phyloP scores from a whole-genome alignment of 2,888 invertebrate species.

The Apocheima hispidaria region DNA sequence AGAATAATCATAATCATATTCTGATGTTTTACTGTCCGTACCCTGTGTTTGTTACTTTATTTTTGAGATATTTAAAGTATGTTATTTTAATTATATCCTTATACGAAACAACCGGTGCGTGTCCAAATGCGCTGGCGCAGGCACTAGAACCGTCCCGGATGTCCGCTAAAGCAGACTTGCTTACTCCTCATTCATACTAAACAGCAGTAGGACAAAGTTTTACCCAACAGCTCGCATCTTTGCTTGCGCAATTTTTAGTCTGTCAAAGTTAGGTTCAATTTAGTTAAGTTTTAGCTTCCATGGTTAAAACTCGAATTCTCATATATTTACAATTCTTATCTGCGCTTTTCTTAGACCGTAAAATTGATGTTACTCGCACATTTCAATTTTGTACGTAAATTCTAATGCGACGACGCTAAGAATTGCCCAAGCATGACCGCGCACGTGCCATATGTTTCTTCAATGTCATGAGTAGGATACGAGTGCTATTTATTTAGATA shows the following conservation, averaged over 20 bases:
- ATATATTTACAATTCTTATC: constrained; percentile 47
- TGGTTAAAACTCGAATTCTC: not conserved
- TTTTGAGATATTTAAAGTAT: constrained; percentile 19
- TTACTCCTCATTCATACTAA: constrained; percentile 66
- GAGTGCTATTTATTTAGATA: constrained; percentile 10
- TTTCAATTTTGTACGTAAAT: constrained; percentile 50
- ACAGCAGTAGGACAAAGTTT: constrained; percentile 40
- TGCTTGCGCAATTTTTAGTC: not conserved
- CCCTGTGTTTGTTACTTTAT: not conserved
- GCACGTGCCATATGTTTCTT: constrained; percentile 52
- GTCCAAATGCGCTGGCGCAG: constrained; percentile 50
- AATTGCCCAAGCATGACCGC: constrained; percentile 34
- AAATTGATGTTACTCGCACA: constrained; percentile 54
- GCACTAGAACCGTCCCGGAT: constrained; percentile 67
- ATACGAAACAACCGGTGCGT: constrained; percentile 46
- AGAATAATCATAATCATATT: not conserved
- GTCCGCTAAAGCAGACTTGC: constrained; percentile 66
- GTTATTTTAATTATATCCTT: constrained; percentile 47
- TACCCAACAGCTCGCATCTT: constrained; percentile 36
- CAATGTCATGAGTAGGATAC: constrained; percentile 26
- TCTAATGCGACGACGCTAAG: constrained; percentile 14
- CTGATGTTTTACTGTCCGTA: not conserved
- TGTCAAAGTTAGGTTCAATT: constrained; percentile 6
- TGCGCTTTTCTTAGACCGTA: constrained; percentile 50
- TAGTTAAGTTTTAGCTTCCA: not conserved